These are phyloP conservation scores for Drosophila melanosoma DNA, from an alignment of 2,888 invertebrate species.

Conservation along the genomic window DNA sequence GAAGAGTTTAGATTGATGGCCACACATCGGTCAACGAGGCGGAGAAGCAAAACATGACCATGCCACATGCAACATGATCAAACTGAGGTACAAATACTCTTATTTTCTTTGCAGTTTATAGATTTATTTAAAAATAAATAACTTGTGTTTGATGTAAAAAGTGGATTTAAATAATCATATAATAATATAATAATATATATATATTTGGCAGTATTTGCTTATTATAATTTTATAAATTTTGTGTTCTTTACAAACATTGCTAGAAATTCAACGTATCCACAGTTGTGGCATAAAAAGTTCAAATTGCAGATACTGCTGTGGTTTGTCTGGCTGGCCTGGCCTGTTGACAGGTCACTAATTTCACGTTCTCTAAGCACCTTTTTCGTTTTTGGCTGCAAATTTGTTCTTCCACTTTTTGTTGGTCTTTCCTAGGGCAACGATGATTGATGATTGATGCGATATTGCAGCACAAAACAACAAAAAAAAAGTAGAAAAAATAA, in stretches of 20 bases:
- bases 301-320: slow-evolving; percentile 28
- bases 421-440: slow-evolving; percentile 30
- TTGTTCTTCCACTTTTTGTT: slow-evolving; percentile 23
- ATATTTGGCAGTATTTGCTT: not conserved
- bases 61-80: not conserved
- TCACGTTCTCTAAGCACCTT: slow-evolving; percentile 62
- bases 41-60: slow-evolving; percentile 14
- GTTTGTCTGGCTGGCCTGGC: slow-evolving; percentile 37
- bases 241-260: not conserved
- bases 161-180: not conserved
- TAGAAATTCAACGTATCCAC: not conserved
- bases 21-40: slow-evolving; percentile 73
- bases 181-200: too few relatives aligned
- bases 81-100: slow-evolving; percentile 31
- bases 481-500: slow-evolving; percentile 13
- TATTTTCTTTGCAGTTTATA: not conserved
- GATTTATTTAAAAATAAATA: not conserved
- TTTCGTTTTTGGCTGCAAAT: slow-evolving; percentile 46
- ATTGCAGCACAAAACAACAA: slow-evolving; percentile 43
- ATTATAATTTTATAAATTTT: not conserved
- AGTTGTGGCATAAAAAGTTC: not conserved
- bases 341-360: slow-evolving; percentile 80
- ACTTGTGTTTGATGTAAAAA: accelerated
- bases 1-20: slow-evolving; percentile 81
- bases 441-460: slow-evolving; percentile 75